Evolutionary conservation across 2,888 invertebrate genomes (phyloP).

Genomic region (Himalopsyche anomala): DNA sequence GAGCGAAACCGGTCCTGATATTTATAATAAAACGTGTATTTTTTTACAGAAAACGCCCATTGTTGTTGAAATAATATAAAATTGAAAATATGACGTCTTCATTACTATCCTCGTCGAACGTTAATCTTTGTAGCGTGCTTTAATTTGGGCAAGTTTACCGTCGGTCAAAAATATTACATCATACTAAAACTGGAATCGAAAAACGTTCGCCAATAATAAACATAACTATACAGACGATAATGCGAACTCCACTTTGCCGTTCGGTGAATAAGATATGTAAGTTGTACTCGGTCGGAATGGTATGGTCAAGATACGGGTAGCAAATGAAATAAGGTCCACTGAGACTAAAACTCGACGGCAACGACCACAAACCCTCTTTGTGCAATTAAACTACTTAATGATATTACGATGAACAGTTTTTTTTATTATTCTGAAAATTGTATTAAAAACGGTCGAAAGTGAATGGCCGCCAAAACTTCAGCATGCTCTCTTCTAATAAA

Average conservation of each 20-base stretch:
- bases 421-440: no score
- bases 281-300: background rate
- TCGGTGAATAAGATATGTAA: background rate
- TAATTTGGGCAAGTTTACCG: slow-evolving; percentile 26
- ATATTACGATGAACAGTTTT: no score
- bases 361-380: no score
- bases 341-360: no score
- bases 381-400: no score
- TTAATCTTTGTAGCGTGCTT: background rate
- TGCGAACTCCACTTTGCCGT: slow-evolving; percentile 29
- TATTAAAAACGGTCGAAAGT: no score
- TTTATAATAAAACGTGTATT: no score
- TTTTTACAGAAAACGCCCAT: no score
- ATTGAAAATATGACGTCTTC: background rate
- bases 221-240: background rate
- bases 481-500: no score
- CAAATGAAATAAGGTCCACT: background rate
- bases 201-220: slow-evolving; percentile 12
- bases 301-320: background rate
- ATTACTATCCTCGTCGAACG: background rate
- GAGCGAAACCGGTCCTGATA: no score
- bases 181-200: slow-evolving; percentile 27
- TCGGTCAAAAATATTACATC: slow-evolving; percentile 16
- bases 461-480: no score
- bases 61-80: no score